These are phyloP conservation scores for Halichondria panicea DNA, from an alignment of 37 sponge, comb jelly and placozoan species.

Conservation along the genomic window DNA sequence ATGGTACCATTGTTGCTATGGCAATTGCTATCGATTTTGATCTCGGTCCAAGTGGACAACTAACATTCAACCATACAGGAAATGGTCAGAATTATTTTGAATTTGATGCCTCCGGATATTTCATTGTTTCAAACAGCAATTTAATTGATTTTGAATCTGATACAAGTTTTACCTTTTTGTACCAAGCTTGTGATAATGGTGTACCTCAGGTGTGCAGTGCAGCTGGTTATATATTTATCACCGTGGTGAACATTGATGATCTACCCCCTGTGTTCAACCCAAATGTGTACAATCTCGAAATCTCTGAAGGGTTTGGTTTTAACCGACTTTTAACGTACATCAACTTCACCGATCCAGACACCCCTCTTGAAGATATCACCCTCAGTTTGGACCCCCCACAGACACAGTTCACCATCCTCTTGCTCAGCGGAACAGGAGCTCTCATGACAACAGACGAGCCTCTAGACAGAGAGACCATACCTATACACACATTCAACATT, in stretches of 20 bases:
- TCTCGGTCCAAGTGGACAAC: slow-evolving; percentile 40
- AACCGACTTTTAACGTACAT: slow-evolving; percentile 24
- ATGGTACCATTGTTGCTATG: slow-evolving; percentile 19
- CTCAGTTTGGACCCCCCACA: slow-evolving; percentile 46
- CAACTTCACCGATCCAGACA: slow-evolving; percentile 56
- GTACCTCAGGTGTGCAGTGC: slow-evolving; percentile 42
- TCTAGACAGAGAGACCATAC: slow-evolving; percentile 34
- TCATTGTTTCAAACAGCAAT: neutral
- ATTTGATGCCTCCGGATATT: slow-evolving; percentile 43
- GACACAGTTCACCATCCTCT: slow-evolving; percentile 33
- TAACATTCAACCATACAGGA: slow-evolving; percentile 58
- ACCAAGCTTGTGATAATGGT: slow-evolving; percentile 59
- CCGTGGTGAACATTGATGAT: slow-evolving; percentile 66
- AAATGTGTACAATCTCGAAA: neutral
- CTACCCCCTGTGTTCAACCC: slow-evolving; percentile 59
- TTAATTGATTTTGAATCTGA: slow-evolving; percentile 34
- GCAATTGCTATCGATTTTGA: slow-evolving; percentile 74
- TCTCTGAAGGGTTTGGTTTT: slow-evolving; percentile 44
- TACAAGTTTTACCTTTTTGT: slow-evolving; percentile 14
- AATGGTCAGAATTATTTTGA: slow-evolving; percentile 33
- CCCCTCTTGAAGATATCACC: slow-evolving; percentile 29
- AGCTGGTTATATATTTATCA: slow-evolving; percentile 44
- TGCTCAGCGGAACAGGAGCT: slow-evolving; percentile 6
- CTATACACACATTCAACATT: slow-evolving; percentile 31
- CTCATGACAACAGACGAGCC: slow-evolving; percentile 45